Evolutionary conservation across 2,888 invertebrate species (phyloP).

Genomic region (Barypeithes pellucidus): DNA sequence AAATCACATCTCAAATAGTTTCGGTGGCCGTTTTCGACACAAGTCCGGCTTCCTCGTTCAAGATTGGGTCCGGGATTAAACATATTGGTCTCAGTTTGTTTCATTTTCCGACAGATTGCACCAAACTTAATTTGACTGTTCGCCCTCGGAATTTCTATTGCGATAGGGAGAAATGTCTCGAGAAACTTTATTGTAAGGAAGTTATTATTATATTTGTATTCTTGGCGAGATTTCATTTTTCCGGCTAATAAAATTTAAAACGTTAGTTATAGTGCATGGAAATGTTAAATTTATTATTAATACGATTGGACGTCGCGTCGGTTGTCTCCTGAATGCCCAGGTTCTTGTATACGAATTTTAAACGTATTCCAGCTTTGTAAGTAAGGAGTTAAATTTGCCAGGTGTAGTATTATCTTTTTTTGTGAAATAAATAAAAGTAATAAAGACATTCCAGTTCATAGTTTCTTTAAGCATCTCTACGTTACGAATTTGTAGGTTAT

Average conservation of each 20-base stretch:
- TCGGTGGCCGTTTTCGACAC: conserved; percentile 26
- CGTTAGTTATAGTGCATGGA: no score
- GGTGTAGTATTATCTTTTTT: no score
- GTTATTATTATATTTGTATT: background rate
- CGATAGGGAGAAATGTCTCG: conserved; percentile 4
- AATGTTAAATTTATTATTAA: no score
- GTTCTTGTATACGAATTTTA: no score
- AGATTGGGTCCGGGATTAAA: conserved; percentile 41
- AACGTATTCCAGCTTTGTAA: no score
- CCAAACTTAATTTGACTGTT: conserved; percentile 31
- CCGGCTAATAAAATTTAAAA: background rate
- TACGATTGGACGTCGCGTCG: no score
- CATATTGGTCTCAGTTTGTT: conserved; percentile 38
- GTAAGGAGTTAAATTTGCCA: no score
- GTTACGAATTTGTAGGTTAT: no score
- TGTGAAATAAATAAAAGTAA: no score
- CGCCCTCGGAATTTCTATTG: conserved; percentile 33
- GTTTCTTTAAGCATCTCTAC: no score
- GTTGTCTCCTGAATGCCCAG: no score
- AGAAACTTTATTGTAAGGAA: background rate
- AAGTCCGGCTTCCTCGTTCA: conserved; percentile 31
- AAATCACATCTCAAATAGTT: conserved; percentile 29
- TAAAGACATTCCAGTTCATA: no score
- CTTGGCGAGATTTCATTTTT: background rate
- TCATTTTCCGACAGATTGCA: conserved; percentile 37